Base-by-base conservation (phyloP, 2,797 vertebrate species). In the Cynopterus sphinx region DNA sequence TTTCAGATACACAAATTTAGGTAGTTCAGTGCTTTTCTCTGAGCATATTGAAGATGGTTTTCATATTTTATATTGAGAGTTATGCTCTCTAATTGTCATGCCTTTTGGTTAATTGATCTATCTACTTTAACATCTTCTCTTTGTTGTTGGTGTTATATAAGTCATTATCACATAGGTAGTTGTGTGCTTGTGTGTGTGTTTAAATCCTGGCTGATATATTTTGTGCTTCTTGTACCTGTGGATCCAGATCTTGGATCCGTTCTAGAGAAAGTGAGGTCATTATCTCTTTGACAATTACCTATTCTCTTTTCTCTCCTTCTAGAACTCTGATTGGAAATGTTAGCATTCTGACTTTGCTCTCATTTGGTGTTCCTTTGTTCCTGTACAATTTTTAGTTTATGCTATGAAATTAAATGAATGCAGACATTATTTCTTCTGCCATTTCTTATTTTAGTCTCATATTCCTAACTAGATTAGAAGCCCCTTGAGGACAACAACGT, bases 21-120 rank as follows among this genome's bases (percentile, higher is more conserved):
- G 31, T 85, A 59, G 26, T 33, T 33, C 33, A 78, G 31, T 67
- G 10, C 36, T 74, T 78, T 88, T 77, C 88, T 88, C 6, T 61
- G 33, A 55, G 53, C 4, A 51, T 91, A 84, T 84, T 78, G 28
- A 59, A 92, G 41, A 89, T 85, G n/a, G 9, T 51, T 91, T 65
- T 49, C 11, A 28, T 67, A 92, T 96, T 92, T 77, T 13, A 57
- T 55, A 19, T 63, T 87, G 36, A 96, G 51, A 90, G 82, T 90
- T 53, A 46, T 93, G 12, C 33, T 91, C 8, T 61, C 51, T 77
- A 22, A 68, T 74, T 82, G 26, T 55, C 87, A 74, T 55, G 68
- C 4, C 53, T 92, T 78, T 95, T 43, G 33, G 3, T 7, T 82
- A 68, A 41, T 84, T 31, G 24, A 15, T 57, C 33, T 79, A 49